These are phyloP conservation scores for Drosophila paulistorum DNA, from an alignment of 1,140 invertebrate genomes.

Conservation along the genomic window DNA sequence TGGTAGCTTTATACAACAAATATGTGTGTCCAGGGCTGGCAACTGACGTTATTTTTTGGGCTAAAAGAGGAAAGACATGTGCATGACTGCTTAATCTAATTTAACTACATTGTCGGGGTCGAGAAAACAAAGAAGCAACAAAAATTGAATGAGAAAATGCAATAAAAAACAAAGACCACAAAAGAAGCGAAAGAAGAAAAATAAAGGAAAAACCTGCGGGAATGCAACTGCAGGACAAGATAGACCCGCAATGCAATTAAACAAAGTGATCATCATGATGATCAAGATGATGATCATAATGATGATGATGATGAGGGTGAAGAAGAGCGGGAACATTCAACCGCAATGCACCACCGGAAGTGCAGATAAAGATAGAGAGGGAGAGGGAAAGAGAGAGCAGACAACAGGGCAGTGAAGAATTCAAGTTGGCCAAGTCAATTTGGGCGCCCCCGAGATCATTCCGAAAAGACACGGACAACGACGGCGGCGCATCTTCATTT, in stretches of 20 bases:
- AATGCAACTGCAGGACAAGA: conserved; percentile 42
- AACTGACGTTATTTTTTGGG: conserved; percentile 19
- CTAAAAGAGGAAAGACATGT: conserved; percentile 55
- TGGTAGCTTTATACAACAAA: too few species aligned
- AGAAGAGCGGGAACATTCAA: conserved; percentile 43
- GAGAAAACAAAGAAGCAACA: conserved; percentile 43
- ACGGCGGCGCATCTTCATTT: conserved; percentile 33
- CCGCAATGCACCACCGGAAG: conserved; percentile 70
- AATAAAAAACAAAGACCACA: conserved; percentile 7
- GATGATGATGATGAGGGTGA: conserved; percentile 14
- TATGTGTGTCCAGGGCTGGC: neutral
- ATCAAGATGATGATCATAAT: conserved; percentile 21
- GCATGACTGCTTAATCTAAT: conserved; percentile 79
- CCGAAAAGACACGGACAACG: conserved; percentile 12
- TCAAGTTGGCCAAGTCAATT: conserved; percentile 17
- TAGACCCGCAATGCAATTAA: conserved; percentile 61
- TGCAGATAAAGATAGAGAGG: conserved; percentile 44
- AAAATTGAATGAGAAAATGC: conserved; percentile 20
- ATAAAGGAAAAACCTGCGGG: conserved; percentile 74
- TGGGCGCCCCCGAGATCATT: conserved; percentile 13
- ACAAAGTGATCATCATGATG: conserved; percentile 48
- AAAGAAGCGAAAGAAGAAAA: conserved; percentile 44
- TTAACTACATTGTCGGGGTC: conserved; percentile 54
- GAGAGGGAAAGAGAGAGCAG: conserved; percentile 17
- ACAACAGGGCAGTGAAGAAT: neutral